Evolutionary conservation across 2,888 invertebrate species (phyloP), one percentile per base, ranked within the genome.

Genomic region (Phyllotreta cruciferae): DNA sequence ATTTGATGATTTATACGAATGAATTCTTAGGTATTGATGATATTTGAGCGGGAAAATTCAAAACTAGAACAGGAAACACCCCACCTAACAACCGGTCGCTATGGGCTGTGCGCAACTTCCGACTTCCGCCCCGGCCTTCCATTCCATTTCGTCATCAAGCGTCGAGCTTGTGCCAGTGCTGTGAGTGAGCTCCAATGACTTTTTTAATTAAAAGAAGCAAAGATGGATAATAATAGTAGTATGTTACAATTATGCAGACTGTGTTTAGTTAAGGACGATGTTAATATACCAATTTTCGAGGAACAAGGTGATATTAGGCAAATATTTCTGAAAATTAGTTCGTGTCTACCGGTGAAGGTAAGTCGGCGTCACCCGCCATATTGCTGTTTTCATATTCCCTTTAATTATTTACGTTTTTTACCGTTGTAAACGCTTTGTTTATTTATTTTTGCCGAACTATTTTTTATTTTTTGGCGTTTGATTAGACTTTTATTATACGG

Each of bases 301-400:
- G 88, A 87, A 71, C 86, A 86, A 75, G 88, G 86, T 75, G 88
- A 88, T 69, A 80, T 82, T 66, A 79, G 83, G 71, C 83, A 85
- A 75, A 83, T 89, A 72, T 88, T 86, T 77, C 79, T 87, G 70
- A 90, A 90, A 84, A 89, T 90, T 82, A 85, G 87, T 66, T 83
- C 89, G 71, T 90, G 89, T 80, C 85, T 90, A 78, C 90, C 90
- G 79, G 87, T 90, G 78, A 89, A 89, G 89, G 90, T 90, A 86
- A 79, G 80, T 75, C 71, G 67, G 76, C 77, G 73, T 77, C 74
- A 58, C 62, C 68, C 76, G 77, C 78, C 77, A 78, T 78, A 45
- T 73, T 70, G 64, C 41, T 62, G 44, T 75, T 75, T 70, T 24
- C 24, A 4, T 24, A 24, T 24, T 4, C 24, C 24, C 24, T 24